phyloP scores from a whole-genome alignment of 2,888 invertebrate species.

The Cantharis flavilabris region DNA sequence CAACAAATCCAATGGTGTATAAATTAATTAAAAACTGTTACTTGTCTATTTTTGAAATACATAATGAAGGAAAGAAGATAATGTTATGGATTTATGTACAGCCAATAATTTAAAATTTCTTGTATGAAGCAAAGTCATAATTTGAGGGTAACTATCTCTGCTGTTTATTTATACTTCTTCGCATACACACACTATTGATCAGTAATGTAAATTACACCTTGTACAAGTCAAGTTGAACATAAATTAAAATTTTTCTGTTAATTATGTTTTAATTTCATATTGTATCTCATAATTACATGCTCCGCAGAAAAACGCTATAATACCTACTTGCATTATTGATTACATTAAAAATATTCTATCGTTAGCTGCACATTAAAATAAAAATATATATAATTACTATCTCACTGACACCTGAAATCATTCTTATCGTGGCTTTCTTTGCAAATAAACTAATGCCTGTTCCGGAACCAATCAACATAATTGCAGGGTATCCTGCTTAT shows the following conservation, averaged over 20 bases:
- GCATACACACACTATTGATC: not conserved
- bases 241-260: not conserved
- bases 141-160: not conserved
- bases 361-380: not conserved
- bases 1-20: not conserved
- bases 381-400: not conserved
- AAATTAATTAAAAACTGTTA: not conserved
- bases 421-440: not conserved
- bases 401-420: not conserved
- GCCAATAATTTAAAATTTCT: not conserved
- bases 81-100: not conserved
- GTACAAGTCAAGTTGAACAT: not conserved
- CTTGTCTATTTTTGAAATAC: not conserved
- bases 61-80: not conserved
- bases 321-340: not conserved
- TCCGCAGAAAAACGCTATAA: not conserved
- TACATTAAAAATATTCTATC: not conserved
- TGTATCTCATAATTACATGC: not conserved
- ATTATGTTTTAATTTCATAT: not conserved
- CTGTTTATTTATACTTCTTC: not conserved
- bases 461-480: not conserved
- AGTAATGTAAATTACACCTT: not conserved
- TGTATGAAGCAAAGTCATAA: not conserved
- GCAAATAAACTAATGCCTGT: not conserved
- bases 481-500: not conserved